Base-by-base conservation (phyloP, 2,113 vertebrate genomes). In the Bubalus kerabau region DNA sequence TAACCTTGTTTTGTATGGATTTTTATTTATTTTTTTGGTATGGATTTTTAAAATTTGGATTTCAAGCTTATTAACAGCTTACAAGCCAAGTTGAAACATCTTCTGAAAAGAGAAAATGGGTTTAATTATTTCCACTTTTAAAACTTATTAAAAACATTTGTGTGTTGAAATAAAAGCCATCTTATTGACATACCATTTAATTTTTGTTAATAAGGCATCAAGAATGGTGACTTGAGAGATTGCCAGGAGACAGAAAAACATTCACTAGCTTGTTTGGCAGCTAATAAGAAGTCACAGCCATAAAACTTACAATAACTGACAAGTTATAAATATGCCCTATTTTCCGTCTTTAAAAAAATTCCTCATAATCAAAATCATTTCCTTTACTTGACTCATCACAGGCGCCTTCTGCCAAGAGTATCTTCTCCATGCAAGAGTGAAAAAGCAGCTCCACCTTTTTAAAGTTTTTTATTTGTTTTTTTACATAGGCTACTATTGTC, bases 271-370 rank as follows among this genome's bases (percentile, higher is more conserved):
- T 93, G 19, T 85, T 97, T 96, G 90, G 62, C 81, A 93, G 60
- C 87, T 93, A 96, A 60, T 8, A 93, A 94, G 28, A 62, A 94
- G 28, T 87, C 64, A 95, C 23, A 91, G 84, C 36, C 76, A 87
- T 74, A 98, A 94, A 95, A 93, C 10, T 59, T 54, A 93, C 46
- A 87, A 91, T 81, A 89, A 90, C 91, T 89, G 78, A 95, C 62
- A 96, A 94, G 78, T 95, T 96, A 82, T 97, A 95, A 88, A 80
- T 56, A 94, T 60, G 26, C 52, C 46, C 10, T 23, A 40, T 91
- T 97, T 94, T 87, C n/a, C n/a, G 40, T 89, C 43, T 94, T 74
- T 92, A 62, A 24, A 4, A 50, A 59, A 95, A 56, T 57, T 81
- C 46, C 67, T 78, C 78, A 50, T 28, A 87, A 92, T 94, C 36